Conservation (phyloP, 2,797 vertebrate species). For the Morelia viridis region DNA sequence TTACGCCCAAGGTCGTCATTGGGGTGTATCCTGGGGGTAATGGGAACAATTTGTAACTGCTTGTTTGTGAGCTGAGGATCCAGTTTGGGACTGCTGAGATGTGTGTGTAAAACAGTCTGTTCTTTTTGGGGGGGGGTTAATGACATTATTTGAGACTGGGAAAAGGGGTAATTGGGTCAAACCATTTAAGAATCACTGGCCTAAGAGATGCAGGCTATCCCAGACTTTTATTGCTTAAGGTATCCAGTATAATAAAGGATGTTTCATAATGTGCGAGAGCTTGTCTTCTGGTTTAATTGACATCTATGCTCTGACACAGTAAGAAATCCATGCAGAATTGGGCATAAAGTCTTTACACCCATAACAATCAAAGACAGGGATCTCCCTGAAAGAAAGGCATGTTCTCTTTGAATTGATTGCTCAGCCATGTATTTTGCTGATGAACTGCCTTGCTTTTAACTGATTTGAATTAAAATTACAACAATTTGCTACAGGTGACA, state of each 20-base stretch:
- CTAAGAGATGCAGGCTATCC: neutral
- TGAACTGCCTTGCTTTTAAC: slow-evolving; percentile 22
- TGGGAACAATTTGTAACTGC: neutral
- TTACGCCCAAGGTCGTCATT: neutral
- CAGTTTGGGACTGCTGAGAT: neutral
- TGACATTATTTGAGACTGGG: neutral
- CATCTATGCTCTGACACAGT: neutral
- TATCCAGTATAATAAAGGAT: neutral
- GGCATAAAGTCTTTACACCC: neutral
- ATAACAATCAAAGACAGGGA: neutral
- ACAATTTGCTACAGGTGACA: slow-evolving; percentile 30
- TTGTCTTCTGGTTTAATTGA: neutral
- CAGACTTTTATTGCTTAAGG: neutral
- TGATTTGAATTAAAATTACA: slow-evolving; percentile 24
- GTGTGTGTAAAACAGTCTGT: neutral
- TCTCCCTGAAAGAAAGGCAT: neutral
- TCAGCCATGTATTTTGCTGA: slow-evolving; percentile 14
- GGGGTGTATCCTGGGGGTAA: neutral
- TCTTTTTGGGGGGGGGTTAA: neutral
- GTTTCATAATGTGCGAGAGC: too few relatives aligned
- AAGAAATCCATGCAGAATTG: neutral
- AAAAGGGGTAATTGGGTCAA: neutral
- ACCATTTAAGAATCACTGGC: neutral
- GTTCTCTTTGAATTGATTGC: neutral
- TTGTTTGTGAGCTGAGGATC: neutral